phyloP scores from a whole-genome alignment of 2,113 vertebrate species.

The Prunella fulvescens region DNA sequence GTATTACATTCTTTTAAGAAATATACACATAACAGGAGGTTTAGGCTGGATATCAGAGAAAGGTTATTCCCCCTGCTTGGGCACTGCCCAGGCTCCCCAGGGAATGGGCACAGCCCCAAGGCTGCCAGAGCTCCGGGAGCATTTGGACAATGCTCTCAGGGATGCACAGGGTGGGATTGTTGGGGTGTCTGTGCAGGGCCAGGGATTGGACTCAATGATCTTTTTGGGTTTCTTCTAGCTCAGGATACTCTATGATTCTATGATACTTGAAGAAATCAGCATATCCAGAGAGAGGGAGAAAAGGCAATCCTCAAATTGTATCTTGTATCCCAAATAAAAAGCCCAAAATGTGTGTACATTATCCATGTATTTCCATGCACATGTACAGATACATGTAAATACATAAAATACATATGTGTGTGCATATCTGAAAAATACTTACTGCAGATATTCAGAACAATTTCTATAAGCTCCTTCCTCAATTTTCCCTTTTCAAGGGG shows the following conservation, averaged over 20 bases:
- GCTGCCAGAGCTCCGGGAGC: not conserved
- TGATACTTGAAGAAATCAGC: not conserved
- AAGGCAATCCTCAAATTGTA: not conserved
- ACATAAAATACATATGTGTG: not conserved
- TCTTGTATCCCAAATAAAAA: not conserved
- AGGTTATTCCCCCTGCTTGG: fast-evolving
- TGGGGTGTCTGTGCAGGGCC: not conserved
- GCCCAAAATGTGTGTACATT: not conserved
- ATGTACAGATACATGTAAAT: not conserved
- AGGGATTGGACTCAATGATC: fast-evolving
- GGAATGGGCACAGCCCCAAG: fast-evolving
- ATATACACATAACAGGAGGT: not conserved
- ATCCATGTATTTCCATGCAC: not conserved
- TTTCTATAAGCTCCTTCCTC: not conserved
- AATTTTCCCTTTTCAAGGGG: not conserved
- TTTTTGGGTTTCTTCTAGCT: not conserved
- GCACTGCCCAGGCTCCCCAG: not conserved
- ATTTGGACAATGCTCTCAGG: fast-evolving
- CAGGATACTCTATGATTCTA: not conserved
- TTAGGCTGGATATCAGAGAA: not conserved
- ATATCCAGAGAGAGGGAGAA: not conserved
- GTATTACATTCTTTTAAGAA: not conserved
- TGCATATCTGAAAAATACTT: not conserved
- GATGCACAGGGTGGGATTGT: not conserved
- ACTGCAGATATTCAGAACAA: not conserved